phyloP scores from a whole-genome alignment of 2,113 vertebrate genomes.

The Oriolus oriolus region DNA sequence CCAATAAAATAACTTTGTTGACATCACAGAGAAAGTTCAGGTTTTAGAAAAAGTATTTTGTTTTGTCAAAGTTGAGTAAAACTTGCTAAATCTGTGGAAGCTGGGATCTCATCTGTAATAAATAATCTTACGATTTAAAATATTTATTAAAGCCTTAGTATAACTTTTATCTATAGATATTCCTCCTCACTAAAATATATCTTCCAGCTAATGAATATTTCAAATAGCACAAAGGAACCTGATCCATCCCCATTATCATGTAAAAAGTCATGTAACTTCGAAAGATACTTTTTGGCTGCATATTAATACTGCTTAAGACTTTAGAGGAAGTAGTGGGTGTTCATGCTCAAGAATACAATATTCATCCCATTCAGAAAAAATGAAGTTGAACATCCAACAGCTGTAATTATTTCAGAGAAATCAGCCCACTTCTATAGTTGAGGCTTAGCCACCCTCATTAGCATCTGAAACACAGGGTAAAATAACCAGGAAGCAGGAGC shows the following conservation, averaged over 20 bases:
- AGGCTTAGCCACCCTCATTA: neutral
- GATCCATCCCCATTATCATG: neutral
- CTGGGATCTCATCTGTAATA: neutral
- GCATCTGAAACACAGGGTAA: neutral
- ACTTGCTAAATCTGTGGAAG: neutral
- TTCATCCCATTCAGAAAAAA: neutral
- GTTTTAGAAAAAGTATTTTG: neutral
- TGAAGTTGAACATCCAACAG: accelerated
- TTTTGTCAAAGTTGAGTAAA: neutral
- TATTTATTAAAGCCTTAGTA: neutral
- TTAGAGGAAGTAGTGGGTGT: neutral
- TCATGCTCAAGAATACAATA: neutral
- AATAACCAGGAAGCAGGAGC: neutral
- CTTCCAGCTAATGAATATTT: neutral
- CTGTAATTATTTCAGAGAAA: neutral
- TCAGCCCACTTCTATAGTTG: neutral
- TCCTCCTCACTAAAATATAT: neutral
- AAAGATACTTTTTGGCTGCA: neutral
- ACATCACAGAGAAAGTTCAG: neutral
- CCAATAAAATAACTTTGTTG: neutral
- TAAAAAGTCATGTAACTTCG: neutral
- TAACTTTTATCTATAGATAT: neutral
- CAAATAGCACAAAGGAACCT: neutral
- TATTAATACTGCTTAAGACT: neutral
- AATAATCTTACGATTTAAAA: neutral